phyloP scores from a whole-genome alignment of 2,113 vertebrate species.

The Phoenicopterus ruber region DNA sequence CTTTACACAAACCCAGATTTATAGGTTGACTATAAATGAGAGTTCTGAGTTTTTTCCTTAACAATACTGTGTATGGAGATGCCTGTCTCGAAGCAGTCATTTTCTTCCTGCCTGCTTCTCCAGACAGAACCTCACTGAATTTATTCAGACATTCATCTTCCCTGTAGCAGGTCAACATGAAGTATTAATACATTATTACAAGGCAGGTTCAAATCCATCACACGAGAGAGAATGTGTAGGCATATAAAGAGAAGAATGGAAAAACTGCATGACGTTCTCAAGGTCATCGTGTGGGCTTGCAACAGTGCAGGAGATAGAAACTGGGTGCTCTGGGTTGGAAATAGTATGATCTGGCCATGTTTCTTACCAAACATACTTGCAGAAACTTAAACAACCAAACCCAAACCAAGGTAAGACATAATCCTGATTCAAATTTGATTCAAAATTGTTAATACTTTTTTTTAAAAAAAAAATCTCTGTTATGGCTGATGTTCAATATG shows the following conservation, averaged over 20 bases:
- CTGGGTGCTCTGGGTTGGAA: background rate
- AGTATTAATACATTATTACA: constrained; percentile 10
- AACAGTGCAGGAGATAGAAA: background rate
- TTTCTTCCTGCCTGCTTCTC: background rate
- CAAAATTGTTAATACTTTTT: background rate
- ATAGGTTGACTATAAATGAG: background rate
- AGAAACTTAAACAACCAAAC: background rate
- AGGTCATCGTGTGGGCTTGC: background rate
- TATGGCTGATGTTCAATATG: background rate
- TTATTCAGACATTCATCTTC: constrained; percentile 22
- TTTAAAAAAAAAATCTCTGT: background rate
- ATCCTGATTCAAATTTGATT: background rate
- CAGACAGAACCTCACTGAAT: background rate
- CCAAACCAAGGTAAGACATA: background rate
- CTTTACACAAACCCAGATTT: background rate
- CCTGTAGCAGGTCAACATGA: background rate
- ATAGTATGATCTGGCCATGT: background rate
- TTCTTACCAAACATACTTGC: background rate
- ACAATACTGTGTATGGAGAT: background rate
- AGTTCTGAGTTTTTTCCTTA: background rate
- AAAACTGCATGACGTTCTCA: background rate
- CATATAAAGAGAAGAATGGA: background rate
- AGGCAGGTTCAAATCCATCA: constrained; percentile 24
- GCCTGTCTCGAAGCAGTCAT: background rate
- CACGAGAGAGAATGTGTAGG: background rate